Evolutionary conservation across 2,797 vertebrate genomes (phyloP).

Genomic region (Steatocranus sp.): DNA sequence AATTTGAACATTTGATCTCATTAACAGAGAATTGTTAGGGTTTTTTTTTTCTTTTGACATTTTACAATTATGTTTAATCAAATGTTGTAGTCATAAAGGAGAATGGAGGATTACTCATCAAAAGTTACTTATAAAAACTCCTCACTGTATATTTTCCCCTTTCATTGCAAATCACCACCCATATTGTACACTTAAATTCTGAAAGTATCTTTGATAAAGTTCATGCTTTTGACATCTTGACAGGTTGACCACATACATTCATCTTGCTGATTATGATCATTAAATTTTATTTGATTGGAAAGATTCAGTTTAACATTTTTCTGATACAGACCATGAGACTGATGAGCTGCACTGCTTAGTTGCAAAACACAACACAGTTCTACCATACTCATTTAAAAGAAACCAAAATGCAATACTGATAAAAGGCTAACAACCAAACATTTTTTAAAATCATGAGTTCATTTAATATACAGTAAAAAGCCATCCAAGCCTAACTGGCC

Average conservation of each 20-base stretch:
- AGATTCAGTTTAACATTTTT: rapidly evolving
- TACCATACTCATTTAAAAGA: background rate
- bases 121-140: background rate
- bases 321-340: rapidly evolving
- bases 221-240: rapidly evolving
- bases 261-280: background rate
- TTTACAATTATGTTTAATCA: rapidly evolving
- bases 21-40: rapidly evolving
- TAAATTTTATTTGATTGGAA: rapidly evolving
- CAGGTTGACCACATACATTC: background rate
- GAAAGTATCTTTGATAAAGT: rapidly evolving
- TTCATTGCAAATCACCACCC: background rate
- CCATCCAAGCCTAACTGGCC: rapidly evolving
- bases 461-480: rapidly evolving
- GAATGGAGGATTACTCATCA: rapidly evolving
- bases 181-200: background rate
- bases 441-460: rapidly evolving
- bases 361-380: rapidly evolving
- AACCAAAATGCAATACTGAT: rapidly evolving
- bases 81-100: rapidly evolving
- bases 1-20: rapidly evolving
- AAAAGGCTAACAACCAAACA: rapidly evolving
- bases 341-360: rapidly evolving
- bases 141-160: rapidly evolving
- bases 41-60: rapidly evolving